Evolutionary conservation across 1,140 invertebrate genomes (phyloP), one percentile per base, ranked within the genome.

Genomic region (Agrilus planipennis): DNA sequence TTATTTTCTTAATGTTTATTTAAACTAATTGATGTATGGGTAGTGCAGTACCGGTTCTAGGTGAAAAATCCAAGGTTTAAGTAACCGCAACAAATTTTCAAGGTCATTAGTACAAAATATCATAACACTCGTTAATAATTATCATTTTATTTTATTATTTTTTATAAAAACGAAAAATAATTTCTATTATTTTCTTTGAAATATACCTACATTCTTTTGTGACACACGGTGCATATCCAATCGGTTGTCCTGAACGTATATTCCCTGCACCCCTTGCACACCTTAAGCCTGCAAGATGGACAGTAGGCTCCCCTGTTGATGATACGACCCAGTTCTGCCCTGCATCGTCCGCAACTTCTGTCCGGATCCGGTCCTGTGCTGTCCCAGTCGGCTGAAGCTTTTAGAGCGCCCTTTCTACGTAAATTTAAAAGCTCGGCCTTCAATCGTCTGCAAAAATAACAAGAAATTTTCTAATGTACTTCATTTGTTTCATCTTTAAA

Each of bases 251-350:
- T 59, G 27, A 63, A 65, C 17, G 67, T 68, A 49, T 75, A 74
- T 53, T 79, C 73, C 29, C 81, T 70, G 58, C 82, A 84, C 51
- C 71, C 71, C 58, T 82, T 80, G 64, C 81, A 84, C 19, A 84
- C 79, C 48, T 76, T 69, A 54, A 76, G 66, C 45, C 75, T 69
- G 61, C 82, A 85, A 5, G 72, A 66, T 34, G 71, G 68, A 58
- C 82, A 85, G 30, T 70, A 59, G 9, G 80, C 79, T 3, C 81
- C 81, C 22, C 80, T 70, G 63, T 84, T 85, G 49, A 83, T 76
- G 50, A 85, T 77, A 45, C 78, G 68, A 28, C 81, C 82, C 46
- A 85, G 65, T 52, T 79, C 75, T 22, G 69, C 67, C 35, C 73
- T 64, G 60, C 82, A 85, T 58, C 80, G 68, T 10, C 76, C 73